These are phyloP conservation scores for Siniperca obscura DNA, from an alignment of 2,797 vertebrate species.

Conservation along the genomic window DNA sequence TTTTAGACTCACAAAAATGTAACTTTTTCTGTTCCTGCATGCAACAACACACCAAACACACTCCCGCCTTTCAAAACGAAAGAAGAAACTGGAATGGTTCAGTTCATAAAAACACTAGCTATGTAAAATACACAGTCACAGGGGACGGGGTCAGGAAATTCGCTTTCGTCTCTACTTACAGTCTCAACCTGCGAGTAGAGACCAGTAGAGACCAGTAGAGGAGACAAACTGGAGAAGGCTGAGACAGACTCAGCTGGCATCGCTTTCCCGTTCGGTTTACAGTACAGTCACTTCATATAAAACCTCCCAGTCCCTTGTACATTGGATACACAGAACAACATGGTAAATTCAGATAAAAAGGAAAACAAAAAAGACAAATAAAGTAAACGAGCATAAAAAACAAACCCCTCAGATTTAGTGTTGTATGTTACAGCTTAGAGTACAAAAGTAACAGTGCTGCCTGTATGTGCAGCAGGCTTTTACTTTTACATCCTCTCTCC, in stretches of 20 bases:
- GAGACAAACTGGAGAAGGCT: background rate
- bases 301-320: conserved; percentile 1
- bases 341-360: conserved; percentile 25
- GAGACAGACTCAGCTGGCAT: background rate
- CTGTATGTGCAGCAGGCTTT: conserved; percentile 10
- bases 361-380: conserved; percentile 22
- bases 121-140: conserved; percentile 41
- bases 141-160: conserved; percentile 28
- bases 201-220: background rate
- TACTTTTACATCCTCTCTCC: conserved; percentile 4
- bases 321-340: conserved; percentile 24
- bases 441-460: conserved; percentile 33
- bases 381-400: conserved; percentile 47
- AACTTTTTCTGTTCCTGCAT: conserved; percentile 57
- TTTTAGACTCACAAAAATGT: conserved; percentile 33
- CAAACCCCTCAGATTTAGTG: conserved; percentile 55
- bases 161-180: conserved; percentile 7
- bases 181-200: conserved; percentile 11
- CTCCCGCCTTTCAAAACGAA: conserved; percentile 32
- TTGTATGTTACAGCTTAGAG: conserved; percentile 51
- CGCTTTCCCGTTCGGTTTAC: conserved; percentile 25
- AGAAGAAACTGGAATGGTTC: conserved; percentile 69
- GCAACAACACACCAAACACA: conserved; percentile 60
- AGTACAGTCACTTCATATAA: conserved; percentile 63
- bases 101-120: conserved; percentile 49